These are phyloP conservation scores for Ophraella communa DNA, from an alignment of 2,888 invertebrate species.

Conservation along the genomic window DNA sequence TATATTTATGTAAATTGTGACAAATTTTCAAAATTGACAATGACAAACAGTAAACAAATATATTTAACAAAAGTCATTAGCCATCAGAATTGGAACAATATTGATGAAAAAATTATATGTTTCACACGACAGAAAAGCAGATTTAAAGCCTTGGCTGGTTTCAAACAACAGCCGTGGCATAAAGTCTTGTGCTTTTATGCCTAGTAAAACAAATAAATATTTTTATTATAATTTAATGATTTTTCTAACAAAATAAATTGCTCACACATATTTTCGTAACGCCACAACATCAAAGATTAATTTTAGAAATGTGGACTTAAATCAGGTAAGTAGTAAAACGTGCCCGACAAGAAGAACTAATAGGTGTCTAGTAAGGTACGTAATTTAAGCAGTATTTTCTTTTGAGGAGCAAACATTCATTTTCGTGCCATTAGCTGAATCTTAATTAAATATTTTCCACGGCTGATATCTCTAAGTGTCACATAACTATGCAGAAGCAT, in stretches of 20 bases:
- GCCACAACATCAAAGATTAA: conserved; percentile 2
- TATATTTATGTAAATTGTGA: too few relatives aligned
- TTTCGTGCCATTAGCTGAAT: conserved; percentile 56
- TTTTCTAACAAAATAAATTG: neutral
- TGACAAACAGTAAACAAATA: too few relatives aligned
- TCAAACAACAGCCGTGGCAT: too few relatives aligned
- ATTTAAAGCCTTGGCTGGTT: too few relatives aligned
- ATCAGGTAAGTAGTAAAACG: conserved; percentile 33
- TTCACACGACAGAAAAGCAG: too few relatives aligned
- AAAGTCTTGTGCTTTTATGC: too few relatives aligned
- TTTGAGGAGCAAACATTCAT: conserved; percentile 53
- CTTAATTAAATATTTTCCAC: conserved; percentile 62
- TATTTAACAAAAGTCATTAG: too few relatives aligned
- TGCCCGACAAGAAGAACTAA: conserved; percentile 47
- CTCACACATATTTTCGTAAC: neutral
- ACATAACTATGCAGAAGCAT: conserved; percentile 59
- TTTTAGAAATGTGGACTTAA: conserved; percentile 29
- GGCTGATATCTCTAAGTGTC: conserved; percentile 61
- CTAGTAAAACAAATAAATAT: too few relatives aligned
- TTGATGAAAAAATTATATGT: too few relatives aligned
- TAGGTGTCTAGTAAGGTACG: conserved; percentile 49
- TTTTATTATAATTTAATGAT: too few relatives aligned
- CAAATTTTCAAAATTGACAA: too few relatives aligned
- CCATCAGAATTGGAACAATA: too few relatives aligned
- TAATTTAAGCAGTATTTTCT: conserved; percentile 50